A percentile compares a stretch with the other conserved stretches of the same genome.
These are phyloP conservation scores for Nymphalis polychloros DNA, from an alignment of 2,888 invertebrate genomes.

Conservation along the genomic window DNA sequence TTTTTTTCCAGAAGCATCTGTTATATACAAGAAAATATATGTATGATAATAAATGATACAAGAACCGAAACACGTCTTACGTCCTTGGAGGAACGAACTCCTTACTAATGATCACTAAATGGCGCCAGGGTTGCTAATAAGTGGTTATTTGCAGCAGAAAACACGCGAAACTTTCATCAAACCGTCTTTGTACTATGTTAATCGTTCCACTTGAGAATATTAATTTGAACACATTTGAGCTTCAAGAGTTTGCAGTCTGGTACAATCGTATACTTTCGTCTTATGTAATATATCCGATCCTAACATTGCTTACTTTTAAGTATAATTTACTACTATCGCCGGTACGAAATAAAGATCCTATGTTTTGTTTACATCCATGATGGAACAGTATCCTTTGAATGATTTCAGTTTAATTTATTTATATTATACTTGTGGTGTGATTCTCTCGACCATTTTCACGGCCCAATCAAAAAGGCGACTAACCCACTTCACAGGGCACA, in stretches of 20 bases:
- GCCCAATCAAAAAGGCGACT: too few relatives aligned
- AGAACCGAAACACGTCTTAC: slow-evolving; percentile 9
- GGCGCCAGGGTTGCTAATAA: slow-evolving; percentile 35
- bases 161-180: slow-evolving; percentile 43
- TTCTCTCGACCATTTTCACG: too few relatives aligned
- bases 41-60: slow-evolving; percentile 11
- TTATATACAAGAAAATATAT: neutral
- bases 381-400: too few relatives aligned
- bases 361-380: too few relatives aligned
- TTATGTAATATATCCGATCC: neutral
- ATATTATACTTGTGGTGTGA: too few relatives aligned
- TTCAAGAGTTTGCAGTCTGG: slow-evolving; percentile 13
- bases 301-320: neutral
- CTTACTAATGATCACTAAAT: slow-evolving; percentile 31
- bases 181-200: slow-evolving; percentile 16
- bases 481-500: too few relatives aligned
- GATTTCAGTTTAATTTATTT: too few relatives aligned
- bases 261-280: slow-evolving; percentile 4
- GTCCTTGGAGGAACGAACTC: slow-evolving; percentile 17
- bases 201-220: slow-evolving; percentile 22
- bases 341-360: too few relatives aligned
- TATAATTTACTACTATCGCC: neutral
- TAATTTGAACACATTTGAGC: slow-evolving; percentile 24
- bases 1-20: neutral
- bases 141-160: slow-evolving; percentile 32